phyloP scores from a whole-genome alignment of 2,888 invertebrate genomes.

The Macrosoma leucophasiata region DNA sequence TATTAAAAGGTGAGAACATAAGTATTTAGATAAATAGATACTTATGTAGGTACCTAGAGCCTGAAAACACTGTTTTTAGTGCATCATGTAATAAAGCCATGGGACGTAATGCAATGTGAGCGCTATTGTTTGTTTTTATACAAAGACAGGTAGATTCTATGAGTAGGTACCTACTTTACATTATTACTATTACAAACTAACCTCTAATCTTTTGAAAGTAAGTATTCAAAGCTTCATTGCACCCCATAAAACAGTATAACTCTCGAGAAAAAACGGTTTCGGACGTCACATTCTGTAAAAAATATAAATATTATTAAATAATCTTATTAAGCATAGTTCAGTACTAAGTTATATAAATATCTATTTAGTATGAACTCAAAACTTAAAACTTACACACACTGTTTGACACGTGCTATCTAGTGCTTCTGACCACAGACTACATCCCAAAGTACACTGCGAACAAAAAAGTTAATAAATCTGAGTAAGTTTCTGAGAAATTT shows the following conservation, averaged over 20 bases:
- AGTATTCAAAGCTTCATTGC: slow-evolving; percentile 85
- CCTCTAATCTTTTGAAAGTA: slow-evolving; percentile 84
- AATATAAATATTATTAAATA: slow-evolving; percentile 1
- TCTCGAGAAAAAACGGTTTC: slow-evolving; percentile 81
- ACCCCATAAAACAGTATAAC: slow-evolving; percentile 87
- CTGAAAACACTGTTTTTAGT: too few species aligned
- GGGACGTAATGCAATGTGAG: too few species aligned
- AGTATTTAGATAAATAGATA: too few species aligned
- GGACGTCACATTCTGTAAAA: slow-evolving; percentile 80
- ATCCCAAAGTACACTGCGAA: slow-evolving; percentile 87
- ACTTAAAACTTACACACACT: slow-evolving; percentile 87
- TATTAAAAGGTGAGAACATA: too few species aligned
- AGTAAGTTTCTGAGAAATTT: too few species aligned
- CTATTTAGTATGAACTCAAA: slow-evolving; percentile 1
- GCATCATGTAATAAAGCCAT: too few species aligned
- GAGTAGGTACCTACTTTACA: too few species aligned
- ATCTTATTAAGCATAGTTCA: slow-evolving; percentile 2
- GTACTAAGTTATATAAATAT: background rate
- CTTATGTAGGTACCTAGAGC: too few species aligned
- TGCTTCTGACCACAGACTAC: slow-evolving; percentile 85
- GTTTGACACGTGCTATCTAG: slow-evolving; percentile 84
- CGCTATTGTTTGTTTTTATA: too few species aligned
- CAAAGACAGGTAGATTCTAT: too few species aligned
- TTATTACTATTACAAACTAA: slow-evolving; percentile 48
- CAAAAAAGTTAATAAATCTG: too few species aligned